Base-by-base conservation (phyloP, 2,888 invertebrate species). In the Pristionchus exspectatus region DNA sequence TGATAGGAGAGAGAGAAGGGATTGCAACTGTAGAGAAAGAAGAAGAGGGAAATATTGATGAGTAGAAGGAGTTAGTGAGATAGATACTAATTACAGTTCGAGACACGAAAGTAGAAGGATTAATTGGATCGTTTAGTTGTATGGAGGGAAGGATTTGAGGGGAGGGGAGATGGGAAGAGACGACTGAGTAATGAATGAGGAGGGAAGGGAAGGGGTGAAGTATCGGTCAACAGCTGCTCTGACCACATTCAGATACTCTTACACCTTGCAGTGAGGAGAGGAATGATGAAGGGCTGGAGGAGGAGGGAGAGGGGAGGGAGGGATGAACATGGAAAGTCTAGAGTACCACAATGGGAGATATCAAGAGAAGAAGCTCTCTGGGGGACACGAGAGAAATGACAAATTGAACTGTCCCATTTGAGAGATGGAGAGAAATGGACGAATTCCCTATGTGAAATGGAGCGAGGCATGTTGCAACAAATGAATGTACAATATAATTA, bases 41-140 rank as follows among this genome's bases (percentile, higher is more conserved):
- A 81, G 21, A 21, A 81, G 56, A 18, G 56, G 77, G 38, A 30
- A 74, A 44, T 24, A 85, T 63, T 24, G 54, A 89, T 72, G 44
- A 89, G 84, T 81, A 24, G 66, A 66, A 50, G 66, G 66, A 66
- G 66, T 0, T 2, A 74, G 30, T 2, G 30, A 74, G 83, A 85
- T 86, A 90, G 33, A 27, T 54, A 56, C 88, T 90, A 90, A 90
- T 87, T 84, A 88, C 91, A 91, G 90, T 84, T 84, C 74, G 90
- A 86, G 81, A 59, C 63, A 81, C 59, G 89, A 90, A 90, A 87
- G 89, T 87, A 91, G 90, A 89, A 88, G 88, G 88, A 90, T 90
- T 90, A 90, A 90, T 90, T 90, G 85, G 90, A 89, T 89, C 87
- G 88, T 74, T 56, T 66, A 87, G 87, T 85, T 69, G 74, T 33